Percentiles rank a stretch among this genome's conserved stretches.
These are phyloP conservation scores for Galeopsomyia nigrocyanea DNA, from an alignment of 2,888 invertebrate genomes.

Conservation along the genomic window DNA sequence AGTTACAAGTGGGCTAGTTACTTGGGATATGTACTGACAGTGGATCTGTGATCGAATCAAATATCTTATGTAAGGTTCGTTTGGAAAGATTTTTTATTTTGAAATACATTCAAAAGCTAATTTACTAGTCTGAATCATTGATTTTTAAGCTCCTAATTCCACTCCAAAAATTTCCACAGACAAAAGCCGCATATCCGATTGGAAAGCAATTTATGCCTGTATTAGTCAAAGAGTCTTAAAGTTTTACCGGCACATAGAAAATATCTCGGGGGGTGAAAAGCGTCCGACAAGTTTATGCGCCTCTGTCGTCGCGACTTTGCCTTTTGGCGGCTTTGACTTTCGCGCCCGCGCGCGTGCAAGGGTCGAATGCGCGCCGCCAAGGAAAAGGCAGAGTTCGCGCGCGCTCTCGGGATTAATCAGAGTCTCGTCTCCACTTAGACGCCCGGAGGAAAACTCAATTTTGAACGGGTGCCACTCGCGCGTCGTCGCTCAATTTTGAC, in stretches of 20 bases:
- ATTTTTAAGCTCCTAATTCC: not conserved
- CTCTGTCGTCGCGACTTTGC: not conserved
- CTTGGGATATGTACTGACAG: too few relatives aligned
- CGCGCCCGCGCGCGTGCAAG: constrained; percentile 22
- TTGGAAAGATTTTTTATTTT: not conserved
- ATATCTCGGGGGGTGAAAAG: not conserved
- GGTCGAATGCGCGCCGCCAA: constrained; percentile 23
- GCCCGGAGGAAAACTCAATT: constrained; percentile 65
- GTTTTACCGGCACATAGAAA: too few relatives aligned
- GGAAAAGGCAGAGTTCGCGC: constrained; percentile 60
- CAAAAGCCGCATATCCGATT: not conserved
- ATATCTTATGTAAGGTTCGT: too few relatives aligned
- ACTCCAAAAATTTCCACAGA: not conserved
- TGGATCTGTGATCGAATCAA: too few relatives aligned
- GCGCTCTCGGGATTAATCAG: constrained; percentile 62
- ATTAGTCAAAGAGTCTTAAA: too few relatives aligned
- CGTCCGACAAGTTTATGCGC: constrained; percentile 14
- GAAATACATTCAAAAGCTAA: too few relatives aligned
- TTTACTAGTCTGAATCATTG: too few relatives aligned
- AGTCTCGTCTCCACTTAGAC: constrained; percentile 64
- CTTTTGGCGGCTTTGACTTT: constrained; percentile 29
- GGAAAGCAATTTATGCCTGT: too few relatives aligned
- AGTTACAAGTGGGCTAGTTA: too few relatives aligned
- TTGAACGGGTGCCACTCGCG: constrained; percentile 56
- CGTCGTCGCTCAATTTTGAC: constrained; percentile 66